Conservation (phyloP, 2,888 invertebrate species). For the Arenicola marina region DNA sequence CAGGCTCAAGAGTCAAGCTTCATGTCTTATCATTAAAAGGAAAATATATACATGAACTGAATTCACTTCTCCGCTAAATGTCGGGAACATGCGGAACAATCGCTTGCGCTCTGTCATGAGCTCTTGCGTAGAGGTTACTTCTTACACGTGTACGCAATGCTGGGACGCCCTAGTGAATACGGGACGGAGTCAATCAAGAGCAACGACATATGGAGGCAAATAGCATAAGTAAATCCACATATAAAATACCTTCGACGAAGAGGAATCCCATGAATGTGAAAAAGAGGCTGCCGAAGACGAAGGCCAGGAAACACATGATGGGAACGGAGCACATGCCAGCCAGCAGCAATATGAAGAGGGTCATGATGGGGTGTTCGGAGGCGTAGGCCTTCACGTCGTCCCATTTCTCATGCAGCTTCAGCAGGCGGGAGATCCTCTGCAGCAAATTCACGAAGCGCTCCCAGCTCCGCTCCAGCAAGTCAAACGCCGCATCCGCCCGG, state of each 20-base stretch:
- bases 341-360: constrained; percentile 38
- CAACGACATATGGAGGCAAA: too few species aligned
- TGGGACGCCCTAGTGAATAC: too few species aligned
- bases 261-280: constrained; percentile 41
- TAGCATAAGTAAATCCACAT: not conserved
- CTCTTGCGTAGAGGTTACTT: too few species aligned
- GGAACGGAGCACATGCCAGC: constrained; percentile 43
- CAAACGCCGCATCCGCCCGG: too few species aligned
- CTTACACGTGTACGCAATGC: too few species aligned
- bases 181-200: too few species aligned
- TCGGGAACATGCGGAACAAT: too few species aligned
- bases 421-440: not conserved
- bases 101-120: too few species aligned
- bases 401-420: constrained; percentile 36
- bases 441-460: not conserved
- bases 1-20: too few species aligned
- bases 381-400: constrained; percentile 33
- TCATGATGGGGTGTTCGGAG: constrained; percentile 39
- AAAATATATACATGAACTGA: too few species aligned
- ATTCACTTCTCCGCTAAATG: too few species aligned
- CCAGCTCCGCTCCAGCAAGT: not conserved
- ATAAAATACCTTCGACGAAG: constrained; percentile 43
- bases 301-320: constrained; percentile 39
- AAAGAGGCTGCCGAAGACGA: constrained; percentile 38
- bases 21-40: too few species aligned